Evolutionary conservation across 2,797 vertebrate species (phyloP), one percentile per base, ranked within the genome.

Genomic region (Enteromius trimaculatus): DNA sequence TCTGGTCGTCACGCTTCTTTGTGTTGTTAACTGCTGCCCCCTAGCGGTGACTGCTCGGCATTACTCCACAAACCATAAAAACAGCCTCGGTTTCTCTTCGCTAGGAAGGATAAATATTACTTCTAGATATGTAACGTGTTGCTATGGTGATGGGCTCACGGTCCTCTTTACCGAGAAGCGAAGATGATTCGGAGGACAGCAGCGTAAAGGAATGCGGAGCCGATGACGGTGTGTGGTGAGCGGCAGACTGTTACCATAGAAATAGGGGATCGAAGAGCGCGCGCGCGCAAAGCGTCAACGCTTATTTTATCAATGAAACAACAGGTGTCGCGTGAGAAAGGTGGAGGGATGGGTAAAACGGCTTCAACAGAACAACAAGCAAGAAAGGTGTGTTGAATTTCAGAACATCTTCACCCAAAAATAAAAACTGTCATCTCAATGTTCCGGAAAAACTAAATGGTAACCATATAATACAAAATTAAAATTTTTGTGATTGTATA

Each of bases 91-190:
- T 23, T 87, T 87, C 89, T 90, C 87, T 83, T 91, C 85, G 88
- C 85, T 65, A 85, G 90, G 85, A 89, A 90, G 89, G 90, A 92
- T 92, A 93, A 93, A 93, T 92, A 90, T 90, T 92, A 91, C 92
- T 92, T 90, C 90, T 91, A 92, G 93, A 94, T 92, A 93, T 92
- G 92, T 92, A 94, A 93, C 88, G 91, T 94, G 95, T 95, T 95
- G 93, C 94, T 92, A 95, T 95, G 95, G 95, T 92, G 94, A 95
- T 93, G 88, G 88, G 89, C 90, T 92, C 65, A 23, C 90, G 88
- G 79, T 80, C 76, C 79, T 86, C 88, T 90, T 85, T 85, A 88
- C 90, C 78, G 88, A 90, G 90, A 92, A 89, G 79, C n/a, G 89
- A 89, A 92, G 89, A 90, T 91, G 91, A 88, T 90, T 84, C 64